Evolutionary conservation across 2,797 vertebrate species (phyloP).

Genomic region (Galago senegalensis): DNA sequence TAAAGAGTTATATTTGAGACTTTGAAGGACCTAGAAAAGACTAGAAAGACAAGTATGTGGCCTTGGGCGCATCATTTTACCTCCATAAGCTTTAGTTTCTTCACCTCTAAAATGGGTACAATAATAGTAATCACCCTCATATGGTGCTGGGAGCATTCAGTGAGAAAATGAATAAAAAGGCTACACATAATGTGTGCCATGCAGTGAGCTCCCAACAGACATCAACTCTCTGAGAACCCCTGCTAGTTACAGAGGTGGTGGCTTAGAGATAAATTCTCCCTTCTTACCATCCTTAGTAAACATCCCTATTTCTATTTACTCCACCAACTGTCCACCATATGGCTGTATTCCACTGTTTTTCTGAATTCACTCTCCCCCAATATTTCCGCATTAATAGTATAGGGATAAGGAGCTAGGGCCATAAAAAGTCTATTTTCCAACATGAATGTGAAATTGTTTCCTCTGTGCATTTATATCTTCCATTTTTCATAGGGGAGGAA

Average conservation of each 20-base stretch:
- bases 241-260: not conserved
- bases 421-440: slow-evolving; percentile 38
- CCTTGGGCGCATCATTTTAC: not conserved
- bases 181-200: not conserved
- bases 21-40: not conserved
- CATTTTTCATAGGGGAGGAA: slow-evolving; percentile 31
- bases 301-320: not conserved
- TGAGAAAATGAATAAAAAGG: slow-evolving; percentile 40
- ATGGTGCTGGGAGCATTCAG: not conserved
- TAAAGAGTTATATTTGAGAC: slow-evolving; percentile 16
- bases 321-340: not conserved
- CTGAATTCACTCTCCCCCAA: not conserved
- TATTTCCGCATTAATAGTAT: not conserved
- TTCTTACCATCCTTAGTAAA: not conserved
- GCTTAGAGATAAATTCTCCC: not conserved
- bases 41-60: not conserved
- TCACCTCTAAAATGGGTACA: slow-evolving; percentile 2
- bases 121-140: not conserved
- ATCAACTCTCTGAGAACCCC: not conserved
- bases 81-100: slow-evolving; percentile 5
- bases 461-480: not conserved
- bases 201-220: not conserved
- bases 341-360: not conserved
- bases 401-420: not conserved
- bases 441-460: not conserved